Percentiles rank a stretch among this genome's conserved stretches.
phyloP scores from a whole-genome alignment of 2,797 vertebrate species.

The Zalophus californianus region DNA sequence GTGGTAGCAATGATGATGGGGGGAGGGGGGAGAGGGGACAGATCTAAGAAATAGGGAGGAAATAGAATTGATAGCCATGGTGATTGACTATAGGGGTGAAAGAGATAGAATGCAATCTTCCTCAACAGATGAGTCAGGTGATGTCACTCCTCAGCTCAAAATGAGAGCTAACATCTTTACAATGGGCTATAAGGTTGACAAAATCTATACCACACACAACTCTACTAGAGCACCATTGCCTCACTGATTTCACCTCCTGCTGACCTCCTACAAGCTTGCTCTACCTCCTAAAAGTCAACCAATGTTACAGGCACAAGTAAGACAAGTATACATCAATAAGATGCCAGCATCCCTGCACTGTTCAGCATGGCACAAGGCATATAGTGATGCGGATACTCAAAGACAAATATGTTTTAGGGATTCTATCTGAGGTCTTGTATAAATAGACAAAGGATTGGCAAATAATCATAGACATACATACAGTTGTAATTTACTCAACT shows the following conservation, averaged over 20 bases:
- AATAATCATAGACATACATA: neutral
- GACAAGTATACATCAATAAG: neutral
- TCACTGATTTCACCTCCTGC: neutral
- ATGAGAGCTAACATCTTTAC: neutral
- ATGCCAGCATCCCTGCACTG: neutral
- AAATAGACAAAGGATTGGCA: neutral
- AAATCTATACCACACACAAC: neutral
- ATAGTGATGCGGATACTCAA: neutral
- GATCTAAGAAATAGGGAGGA: neutral
- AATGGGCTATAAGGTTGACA: neutral
- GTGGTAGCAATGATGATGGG: neutral
- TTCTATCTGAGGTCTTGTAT: neutral
- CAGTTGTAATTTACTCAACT: neutral
- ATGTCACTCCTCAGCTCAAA: neutral
- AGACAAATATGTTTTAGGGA: neutral
- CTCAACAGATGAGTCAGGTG: neutral
- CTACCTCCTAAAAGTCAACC: neutral
- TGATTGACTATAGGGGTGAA: neutral
- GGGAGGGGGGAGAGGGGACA: rapidly evolving
- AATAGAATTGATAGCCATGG: neutral
- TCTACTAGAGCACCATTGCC: neutral
- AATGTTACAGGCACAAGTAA: neutral
- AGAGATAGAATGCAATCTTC: neutral
- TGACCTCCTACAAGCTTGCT: neutral
- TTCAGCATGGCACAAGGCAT: neutral